Conservation (phyloP, 1,140 invertebrate genomes). For the Telenomus remus region DNA sequence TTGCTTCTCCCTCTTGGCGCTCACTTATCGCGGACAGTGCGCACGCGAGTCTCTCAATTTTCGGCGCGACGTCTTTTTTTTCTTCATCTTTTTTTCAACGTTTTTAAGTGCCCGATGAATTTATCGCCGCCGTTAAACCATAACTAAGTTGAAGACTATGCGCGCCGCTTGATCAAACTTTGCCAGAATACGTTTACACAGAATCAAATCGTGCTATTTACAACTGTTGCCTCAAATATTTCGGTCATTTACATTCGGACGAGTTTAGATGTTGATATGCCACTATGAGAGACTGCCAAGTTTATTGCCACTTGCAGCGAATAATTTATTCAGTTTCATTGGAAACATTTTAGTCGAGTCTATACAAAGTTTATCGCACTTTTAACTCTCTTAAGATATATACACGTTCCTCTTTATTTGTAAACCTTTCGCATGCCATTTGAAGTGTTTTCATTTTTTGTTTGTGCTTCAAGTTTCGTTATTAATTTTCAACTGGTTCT, state of each 20-base stretch:
- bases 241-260: constrained; percentile 9
- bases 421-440: no score
- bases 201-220: constrained; percentile 27
- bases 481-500: no score
- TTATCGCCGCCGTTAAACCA: constrained; percentile 41
- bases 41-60: constrained; percentile 50
- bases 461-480: no score
- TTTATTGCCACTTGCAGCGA: no score
- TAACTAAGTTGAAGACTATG: constrained; percentile 29
- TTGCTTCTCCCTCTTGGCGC: constrained; percentile 41
- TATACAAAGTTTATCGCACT: no score
- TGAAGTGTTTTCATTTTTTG: no score
- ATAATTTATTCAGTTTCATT: no score
- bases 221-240: constrained; percentile 3
- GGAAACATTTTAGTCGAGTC: no score
- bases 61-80: constrained; percentile 17
- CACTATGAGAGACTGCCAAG: not conserved
- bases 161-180: constrained; percentile 13
- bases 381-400: no score
- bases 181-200: constrained; percentile 1
- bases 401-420: no score
- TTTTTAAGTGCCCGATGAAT: constrained; percentile 25
- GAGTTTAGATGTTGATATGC: constrained; percentile 5
- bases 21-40: constrained; percentile 39
- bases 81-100: constrained; percentile 13